A percentile compares a stretch with the other conserved stretches of the same genome.
Evolutionary conservation across 2,888 invertebrate species (phyloP).

Genomic region (Branchipolynoe longqiensis): DNA sequence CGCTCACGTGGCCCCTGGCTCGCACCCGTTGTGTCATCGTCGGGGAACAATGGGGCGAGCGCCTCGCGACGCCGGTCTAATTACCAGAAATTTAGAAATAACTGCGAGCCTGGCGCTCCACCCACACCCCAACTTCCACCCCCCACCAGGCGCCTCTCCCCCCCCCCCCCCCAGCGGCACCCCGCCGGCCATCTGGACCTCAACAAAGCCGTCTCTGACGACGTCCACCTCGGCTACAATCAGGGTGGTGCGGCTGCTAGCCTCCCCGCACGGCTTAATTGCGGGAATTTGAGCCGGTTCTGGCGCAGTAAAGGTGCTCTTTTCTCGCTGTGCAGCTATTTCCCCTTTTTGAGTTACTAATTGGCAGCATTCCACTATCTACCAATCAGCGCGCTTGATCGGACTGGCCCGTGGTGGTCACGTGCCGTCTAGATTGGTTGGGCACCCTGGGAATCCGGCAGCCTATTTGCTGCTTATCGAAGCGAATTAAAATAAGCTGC

Average conservation of each 20-base stretch:
- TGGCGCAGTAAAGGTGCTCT: neutral
- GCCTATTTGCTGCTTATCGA: too few relatives aligned
- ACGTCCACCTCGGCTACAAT: neutral
- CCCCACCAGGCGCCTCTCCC: too few relatives aligned
- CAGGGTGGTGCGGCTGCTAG: neutral
- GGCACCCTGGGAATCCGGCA: too few relatives aligned
- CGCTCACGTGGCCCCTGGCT: slow-evolving; percentile 2
- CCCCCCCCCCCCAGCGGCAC: slow-evolving; percentile 7
- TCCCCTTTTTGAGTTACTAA: slow-evolving; percentile 42
- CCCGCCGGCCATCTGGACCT: slow-evolving; percentile 41
- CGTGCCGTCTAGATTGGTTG: too few relatives aligned
- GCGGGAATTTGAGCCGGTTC: slow-evolving; percentile 4
- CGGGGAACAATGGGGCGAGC: slow-evolving; percentile 20
- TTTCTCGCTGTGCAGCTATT: slow-evolving; percentile 30
- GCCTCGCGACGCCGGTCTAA: slow-evolving; percentile 25
- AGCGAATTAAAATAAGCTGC: too few relatives aligned
- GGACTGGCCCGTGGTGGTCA: too few relatives aligned
- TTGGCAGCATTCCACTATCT: slow-evolving; percentile 24
- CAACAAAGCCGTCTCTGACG: slow-evolving; percentile 41
- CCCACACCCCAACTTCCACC: too few relatives aligned
- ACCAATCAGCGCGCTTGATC: slow-evolving; percentile 7
- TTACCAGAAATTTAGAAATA: slow-evolving; percentile 37
- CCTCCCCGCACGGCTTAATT: slow-evolving; percentile 7
- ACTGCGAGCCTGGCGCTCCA: too few relatives aligned
- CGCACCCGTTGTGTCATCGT: slow-evolving; percentile 32